Percentiles rank a stretch among this genome's conserved stretches.
Conservation (phyloP, 2,797 vertebrate species). For the Cephalopachus bancanus region DNA sequence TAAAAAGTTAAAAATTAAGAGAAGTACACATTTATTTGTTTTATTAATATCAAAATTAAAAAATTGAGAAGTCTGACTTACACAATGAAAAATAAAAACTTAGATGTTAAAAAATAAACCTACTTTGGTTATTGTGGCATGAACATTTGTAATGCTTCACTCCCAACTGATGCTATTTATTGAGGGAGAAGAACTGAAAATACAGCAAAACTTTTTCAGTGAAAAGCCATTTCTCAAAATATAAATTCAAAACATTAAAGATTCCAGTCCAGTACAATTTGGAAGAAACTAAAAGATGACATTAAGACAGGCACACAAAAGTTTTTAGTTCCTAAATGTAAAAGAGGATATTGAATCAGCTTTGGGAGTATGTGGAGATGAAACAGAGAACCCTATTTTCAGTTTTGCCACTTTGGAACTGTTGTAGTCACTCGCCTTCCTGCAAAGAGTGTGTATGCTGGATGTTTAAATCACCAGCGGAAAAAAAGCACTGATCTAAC, state of each 20-base stretch:
- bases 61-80: background rate
- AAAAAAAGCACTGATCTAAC: background rate
- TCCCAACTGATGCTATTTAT: background rate
- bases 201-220: background rate
- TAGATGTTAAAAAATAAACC: constrained; percentile 29
- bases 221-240: constrained; percentile 48
- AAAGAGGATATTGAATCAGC: background rate
- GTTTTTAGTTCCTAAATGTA: background rate
- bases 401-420: background rate
- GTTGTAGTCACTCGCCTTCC: background rate
- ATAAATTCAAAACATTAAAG: constrained; percentile 13
- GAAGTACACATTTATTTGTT: background rate
- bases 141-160: background rate
- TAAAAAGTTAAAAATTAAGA: background rate
- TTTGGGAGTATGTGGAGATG: background rate
- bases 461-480: background rate
- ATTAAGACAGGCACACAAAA: background rate
- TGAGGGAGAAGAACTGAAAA: constrained; percentile 22
- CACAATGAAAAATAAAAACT: constrained; percentile 31
- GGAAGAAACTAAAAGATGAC: constrained; percentile 1
- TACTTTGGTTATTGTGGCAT: background rate
- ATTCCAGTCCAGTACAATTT: background rate
- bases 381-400: background rate
- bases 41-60: constrained; percentile 54
- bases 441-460: background rate